Evolutionary conservation across 2,888 invertebrate genomes (phyloP).

Genomic region (Cerastis leucographa): DNA sequence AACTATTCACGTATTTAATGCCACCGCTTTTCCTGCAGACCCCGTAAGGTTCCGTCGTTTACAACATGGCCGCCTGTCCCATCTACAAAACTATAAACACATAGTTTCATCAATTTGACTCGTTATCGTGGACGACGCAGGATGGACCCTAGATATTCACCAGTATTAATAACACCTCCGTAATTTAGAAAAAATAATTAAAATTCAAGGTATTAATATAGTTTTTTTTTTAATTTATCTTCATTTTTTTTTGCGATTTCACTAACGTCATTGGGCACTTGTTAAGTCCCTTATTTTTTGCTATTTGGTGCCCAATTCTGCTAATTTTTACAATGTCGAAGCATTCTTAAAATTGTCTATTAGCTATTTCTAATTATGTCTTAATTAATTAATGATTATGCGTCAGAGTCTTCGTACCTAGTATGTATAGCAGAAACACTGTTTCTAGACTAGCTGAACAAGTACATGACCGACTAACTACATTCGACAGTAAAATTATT

Average conservation of each 20-base stretch:
- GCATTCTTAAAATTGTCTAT: conserved; percentile 1
- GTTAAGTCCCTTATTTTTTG: conserved; percentile 32
- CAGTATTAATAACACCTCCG: conserved; percentile 68
- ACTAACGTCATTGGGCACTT: conserved; percentile 56
- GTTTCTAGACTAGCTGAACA: conserved; percentile 40
- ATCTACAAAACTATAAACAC: conserved; percentile 66
- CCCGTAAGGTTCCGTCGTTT: conserved; percentile 73
- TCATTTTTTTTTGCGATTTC: conserved; percentile 58
- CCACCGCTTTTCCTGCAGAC: conserved; percentile 82
- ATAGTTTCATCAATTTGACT: conserved; percentile 65
- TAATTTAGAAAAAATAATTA: conserved; percentile 64
- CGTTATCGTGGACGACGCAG: conserved; percentile 65
- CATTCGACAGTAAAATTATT: conserved; percentile 65
- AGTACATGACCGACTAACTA: conserved; percentile 48
- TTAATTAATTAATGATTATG: conserved; percentile 10
- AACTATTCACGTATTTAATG: conserved; percentile 71
- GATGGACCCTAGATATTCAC: conserved; percentile 68
- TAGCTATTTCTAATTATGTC: background rate
- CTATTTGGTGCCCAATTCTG: conserved; percentile 65
- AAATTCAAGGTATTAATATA: conserved; percentile 67
- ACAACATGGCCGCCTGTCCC: conserved; percentile 68
- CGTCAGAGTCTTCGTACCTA: conserved; percentile 44
- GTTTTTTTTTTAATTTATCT: conserved; percentile 62
- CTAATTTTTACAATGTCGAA: conserved; percentile 67
- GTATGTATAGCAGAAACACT: conserved; percentile 47